Conservation (phyloP, 1,140 invertebrate species). For the Orchestia grillus region DNA sequence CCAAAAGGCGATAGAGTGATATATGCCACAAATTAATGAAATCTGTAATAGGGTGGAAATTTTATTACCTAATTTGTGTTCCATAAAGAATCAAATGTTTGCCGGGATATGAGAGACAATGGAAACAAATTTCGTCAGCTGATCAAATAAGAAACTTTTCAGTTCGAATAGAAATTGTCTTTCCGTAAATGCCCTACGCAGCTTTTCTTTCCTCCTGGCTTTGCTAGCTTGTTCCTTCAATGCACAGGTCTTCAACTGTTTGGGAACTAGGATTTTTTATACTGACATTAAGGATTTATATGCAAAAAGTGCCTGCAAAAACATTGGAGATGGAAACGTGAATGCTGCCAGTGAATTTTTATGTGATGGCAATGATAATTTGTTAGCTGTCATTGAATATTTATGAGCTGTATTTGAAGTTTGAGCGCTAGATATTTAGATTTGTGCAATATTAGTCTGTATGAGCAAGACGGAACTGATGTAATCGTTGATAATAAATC, state of each 20-base stretch:
- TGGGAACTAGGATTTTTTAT: neutral
- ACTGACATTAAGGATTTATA: neutral
- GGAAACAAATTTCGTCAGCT: neutral
- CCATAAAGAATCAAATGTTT: neutral
- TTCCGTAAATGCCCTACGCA: neutral
- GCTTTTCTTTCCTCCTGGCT: neutral
- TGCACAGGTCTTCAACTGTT: neutral
- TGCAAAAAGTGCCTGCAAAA: neutral
- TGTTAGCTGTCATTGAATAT: neutral
- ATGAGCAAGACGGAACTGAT: neutral
- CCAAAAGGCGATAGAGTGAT: no score
- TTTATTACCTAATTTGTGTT: neutral
- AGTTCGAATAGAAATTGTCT: neutral
- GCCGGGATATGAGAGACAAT: neutral
- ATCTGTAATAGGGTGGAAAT: neutral
- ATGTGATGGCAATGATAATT: neutral
- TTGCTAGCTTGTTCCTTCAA: neutral
- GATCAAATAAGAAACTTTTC: neutral
- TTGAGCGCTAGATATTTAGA: neutral
- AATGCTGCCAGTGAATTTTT: no score
- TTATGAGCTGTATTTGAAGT: neutral
- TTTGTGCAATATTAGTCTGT: neutral
- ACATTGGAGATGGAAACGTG: no score
- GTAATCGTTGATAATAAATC: neutral
- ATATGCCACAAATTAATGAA: no score